phyloP scores from a whole-genome alignment of 2,113 vertebrate species.

The Pterocles gutturalis region DNA sequence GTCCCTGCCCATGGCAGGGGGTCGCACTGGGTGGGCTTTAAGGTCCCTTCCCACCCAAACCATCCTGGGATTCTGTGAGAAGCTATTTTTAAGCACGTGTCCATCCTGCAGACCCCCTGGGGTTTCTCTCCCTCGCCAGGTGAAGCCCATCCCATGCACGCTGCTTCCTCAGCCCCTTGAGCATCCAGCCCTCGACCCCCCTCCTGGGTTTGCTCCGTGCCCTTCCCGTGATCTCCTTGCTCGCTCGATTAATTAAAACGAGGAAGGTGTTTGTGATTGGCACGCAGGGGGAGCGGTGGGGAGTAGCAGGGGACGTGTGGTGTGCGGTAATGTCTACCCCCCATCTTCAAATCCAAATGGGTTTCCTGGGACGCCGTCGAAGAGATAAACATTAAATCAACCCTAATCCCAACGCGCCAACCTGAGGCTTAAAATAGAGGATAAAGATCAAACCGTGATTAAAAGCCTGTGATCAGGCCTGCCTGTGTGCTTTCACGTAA shows the following conservation, averaged over 20 bases:
- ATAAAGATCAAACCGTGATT: not conserved
- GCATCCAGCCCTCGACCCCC: not conserved
- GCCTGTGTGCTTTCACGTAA: not conserved
- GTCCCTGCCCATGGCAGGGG: too few species aligned
- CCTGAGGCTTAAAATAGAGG: not conserved
- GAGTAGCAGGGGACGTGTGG: not conserved
- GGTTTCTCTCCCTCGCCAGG: not conserved
- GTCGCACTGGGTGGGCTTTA: too few species aligned
- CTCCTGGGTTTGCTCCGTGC: not conserved
- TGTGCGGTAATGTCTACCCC: not conserved
- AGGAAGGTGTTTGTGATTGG: not conserved
- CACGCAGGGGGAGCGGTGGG: not conserved
- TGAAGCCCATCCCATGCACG: fast-evolving
- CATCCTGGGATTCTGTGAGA: too few species aligned
- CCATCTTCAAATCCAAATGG: not conserved
- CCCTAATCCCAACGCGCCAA: not conserved
- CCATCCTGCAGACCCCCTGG: not conserved
- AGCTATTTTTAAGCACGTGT: not conserved
- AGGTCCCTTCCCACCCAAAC: too few species aligned
- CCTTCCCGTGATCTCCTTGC: not conserved
- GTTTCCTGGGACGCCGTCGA: not conserved
- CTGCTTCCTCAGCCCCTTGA: not conserved
- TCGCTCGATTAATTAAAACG: not conserved
- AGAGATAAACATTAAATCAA: not conserved
- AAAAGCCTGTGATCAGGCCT: not conserved